Conservation (phyloP, 2,888 invertebrate species). For the Agrotis ipsilon region DNA sequence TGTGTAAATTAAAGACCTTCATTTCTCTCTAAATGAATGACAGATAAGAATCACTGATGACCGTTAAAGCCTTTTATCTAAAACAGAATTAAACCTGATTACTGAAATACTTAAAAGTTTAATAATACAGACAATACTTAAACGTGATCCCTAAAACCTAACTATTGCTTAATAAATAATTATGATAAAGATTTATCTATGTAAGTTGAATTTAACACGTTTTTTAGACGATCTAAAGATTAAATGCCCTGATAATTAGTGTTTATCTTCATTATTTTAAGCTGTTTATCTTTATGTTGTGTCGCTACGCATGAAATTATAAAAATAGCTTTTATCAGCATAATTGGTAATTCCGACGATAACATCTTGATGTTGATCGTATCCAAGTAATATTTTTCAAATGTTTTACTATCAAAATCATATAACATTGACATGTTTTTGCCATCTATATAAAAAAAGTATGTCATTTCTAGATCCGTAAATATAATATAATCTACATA, state of each 20-base stretch:
- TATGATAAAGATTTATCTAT: slow-evolving; percentile 37
- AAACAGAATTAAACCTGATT: slow-evolving; percentile 10
- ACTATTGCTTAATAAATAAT: slow-evolving; percentile 25
- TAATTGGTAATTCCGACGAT: neutral
- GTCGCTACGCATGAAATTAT: slow-evolving; percentile 45
- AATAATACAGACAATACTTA: slow-evolving; percentile 25
- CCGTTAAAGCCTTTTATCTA: neutral
- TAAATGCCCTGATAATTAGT: slow-evolving; percentile 31
- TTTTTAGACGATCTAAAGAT: slow-evolving; percentile 40
- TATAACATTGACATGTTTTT: no score
- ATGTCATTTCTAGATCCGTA: neutral
- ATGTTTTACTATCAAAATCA: neutral
- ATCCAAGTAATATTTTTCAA: neutral
- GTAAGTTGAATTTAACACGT: slow-evolving; percentile 31
- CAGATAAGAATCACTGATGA: neutral
- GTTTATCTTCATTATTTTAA: slow-evolving; percentile 44
- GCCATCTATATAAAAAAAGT: neutral
- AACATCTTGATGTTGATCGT: slow-evolving; percentile 2
- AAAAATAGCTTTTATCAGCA: slow-evolving; percentile 20
- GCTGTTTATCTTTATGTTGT: slow-evolving; percentile 41
- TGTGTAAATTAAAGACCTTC: neutral
- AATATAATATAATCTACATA: no score
- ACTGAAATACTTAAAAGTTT: slow-evolving; percentile 9
- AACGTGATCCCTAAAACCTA: slow-evolving; percentile 12
- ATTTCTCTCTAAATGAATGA: neutral